Conservation (phyloP, 2,113 vertebrate genomes). For the Emydura subglobosa region DNA sequence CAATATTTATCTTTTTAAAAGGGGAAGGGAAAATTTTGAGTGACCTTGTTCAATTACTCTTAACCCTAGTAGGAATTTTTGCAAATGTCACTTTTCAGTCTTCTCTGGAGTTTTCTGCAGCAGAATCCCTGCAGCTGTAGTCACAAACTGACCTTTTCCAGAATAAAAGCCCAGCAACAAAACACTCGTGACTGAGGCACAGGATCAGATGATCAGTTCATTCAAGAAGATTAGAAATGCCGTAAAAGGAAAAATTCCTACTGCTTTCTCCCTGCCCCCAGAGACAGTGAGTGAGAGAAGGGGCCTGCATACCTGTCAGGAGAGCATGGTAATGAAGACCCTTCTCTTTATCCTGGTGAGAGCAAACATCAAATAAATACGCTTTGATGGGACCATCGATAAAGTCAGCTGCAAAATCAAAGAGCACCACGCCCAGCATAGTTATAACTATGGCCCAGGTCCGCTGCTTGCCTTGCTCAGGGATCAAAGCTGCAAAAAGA, state of each 20-base stretch:
- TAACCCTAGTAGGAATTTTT: background rate
- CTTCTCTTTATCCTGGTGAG: constrained; percentile 92
- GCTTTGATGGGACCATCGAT: constrained; percentile 98
- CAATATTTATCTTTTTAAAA: background rate
- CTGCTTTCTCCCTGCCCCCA: background rate
- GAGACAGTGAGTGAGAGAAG: background rate
- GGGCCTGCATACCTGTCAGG: constrained; percentile 89
- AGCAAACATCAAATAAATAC: constrained; percentile 97
- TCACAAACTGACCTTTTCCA: constrained; percentile 70
- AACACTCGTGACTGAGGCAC: constrained; percentile 63
- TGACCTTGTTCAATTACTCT: background rate
- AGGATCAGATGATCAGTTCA: constrained; percentile 73
- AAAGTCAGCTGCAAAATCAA: constrained; percentile 98
- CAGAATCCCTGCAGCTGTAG: background rate
- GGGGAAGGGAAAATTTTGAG: background rate
- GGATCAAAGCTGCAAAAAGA: constrained; percentile 76
- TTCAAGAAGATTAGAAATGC: constrained; percentile 37
- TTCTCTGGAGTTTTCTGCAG: constrained; percentile 13
- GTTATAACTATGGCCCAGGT: constrained; percentile 90
- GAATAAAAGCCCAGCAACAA: constrained; percentile 17
- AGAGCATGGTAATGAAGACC: constrained; percentile 97
- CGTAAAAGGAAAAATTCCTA: background rate
- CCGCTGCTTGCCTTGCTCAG: constrained; percentile 66
- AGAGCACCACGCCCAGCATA: constrained; percentile 95
- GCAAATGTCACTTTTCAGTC: background rate